Percentiles rank a stretch among this genome's conserved stretches.
Evolutionary conservation across 2,797 vertebrate species (phyloP).

Genomic region (Molossus alvarezi): DNA sequence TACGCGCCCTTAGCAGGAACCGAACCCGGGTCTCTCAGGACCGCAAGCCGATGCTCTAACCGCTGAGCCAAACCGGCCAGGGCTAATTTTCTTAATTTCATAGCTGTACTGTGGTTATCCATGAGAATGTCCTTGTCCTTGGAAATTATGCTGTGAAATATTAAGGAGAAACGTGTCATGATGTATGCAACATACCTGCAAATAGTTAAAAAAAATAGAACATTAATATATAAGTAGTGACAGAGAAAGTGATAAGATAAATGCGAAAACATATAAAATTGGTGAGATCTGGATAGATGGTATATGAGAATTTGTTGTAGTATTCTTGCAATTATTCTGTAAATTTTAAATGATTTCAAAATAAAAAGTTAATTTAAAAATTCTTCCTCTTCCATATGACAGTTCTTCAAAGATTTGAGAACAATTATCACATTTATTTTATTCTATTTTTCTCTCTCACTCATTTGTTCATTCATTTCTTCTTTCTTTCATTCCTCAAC

Average conservation of each 20-base stretch:
- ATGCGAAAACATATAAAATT: conserved; percentile 34
- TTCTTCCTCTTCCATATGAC: neutral
- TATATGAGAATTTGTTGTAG: conserved; percentile 12
- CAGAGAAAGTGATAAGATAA: neutral
- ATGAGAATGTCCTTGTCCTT: conserved; percentile 20
- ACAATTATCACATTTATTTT: neutral
- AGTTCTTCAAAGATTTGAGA: conserved; percentile 5
- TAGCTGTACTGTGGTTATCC: neutral
- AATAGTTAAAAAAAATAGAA: neutral
- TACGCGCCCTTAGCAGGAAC: no score
- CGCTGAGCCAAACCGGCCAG: no score
- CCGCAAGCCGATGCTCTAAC: no score
- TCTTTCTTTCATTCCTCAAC: neutral
- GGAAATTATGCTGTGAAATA: conserved; percentile 4
- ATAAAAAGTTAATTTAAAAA: neutral
- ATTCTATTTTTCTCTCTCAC: neutral
- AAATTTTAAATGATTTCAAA: conserved; percentile 62
- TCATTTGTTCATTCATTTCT: conserved; percentile 8
- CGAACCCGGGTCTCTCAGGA: no score
- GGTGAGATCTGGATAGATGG: neutral
- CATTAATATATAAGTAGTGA: neutral
- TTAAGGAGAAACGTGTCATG: neutral
- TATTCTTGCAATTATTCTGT: neutral
- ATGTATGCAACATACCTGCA: neutral
- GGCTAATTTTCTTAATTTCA: conserved; percentile 44